Conservation (phyloP, 2,113 vertebrate species). For the Pogonocichla stellata region DNA sequence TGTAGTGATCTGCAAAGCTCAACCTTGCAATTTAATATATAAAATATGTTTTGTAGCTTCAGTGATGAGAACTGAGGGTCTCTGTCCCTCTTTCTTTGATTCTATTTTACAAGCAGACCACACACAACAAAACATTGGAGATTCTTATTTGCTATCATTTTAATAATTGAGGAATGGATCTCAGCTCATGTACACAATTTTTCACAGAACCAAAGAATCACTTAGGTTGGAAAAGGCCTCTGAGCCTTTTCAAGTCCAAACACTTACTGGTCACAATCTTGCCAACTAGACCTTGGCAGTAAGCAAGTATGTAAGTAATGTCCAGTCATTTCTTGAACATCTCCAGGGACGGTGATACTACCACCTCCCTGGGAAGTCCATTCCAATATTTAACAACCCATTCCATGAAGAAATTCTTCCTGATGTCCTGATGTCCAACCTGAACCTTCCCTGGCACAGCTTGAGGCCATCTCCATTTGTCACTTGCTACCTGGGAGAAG, state of each 20-base stretch:
- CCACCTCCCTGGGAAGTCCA: neutral
- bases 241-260: neutral
- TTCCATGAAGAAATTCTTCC: neutral
- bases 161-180: neutral
- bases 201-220: neutral
- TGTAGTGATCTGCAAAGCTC: neutral
- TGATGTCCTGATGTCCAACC: neutral
- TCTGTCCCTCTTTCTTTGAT: neutral
- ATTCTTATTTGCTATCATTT: neutral
- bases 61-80: neutral
- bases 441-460: neutral
- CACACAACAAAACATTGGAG: neutral
- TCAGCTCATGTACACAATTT: slow-evolving; percentile 6
- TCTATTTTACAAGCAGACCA: neutral
- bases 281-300: neutral
- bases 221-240: neutral
- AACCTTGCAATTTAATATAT: neutral
- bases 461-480: neutral
- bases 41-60: neutral
- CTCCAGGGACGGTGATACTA: neutral
- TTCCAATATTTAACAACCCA: neutral
- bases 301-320: neutral
- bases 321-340: neutral
- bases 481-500: neutral
- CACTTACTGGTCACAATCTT: neutral